Conservation (phyloP, 2,797 vertebrate species). For the Setipinna tenuifilis region DNA sequence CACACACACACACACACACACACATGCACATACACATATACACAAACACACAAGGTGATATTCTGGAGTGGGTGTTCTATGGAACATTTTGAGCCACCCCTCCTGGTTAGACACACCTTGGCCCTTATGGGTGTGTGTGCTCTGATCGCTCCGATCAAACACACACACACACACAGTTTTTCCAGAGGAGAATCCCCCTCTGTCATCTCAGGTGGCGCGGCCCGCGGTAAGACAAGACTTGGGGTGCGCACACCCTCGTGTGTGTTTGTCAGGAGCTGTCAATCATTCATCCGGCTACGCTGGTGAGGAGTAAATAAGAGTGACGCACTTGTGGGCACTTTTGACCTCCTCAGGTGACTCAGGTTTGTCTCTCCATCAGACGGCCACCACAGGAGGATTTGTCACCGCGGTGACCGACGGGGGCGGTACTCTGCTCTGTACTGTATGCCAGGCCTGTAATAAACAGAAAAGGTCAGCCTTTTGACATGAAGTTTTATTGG, state of each 20-base stretch:
- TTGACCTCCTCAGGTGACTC: constrained; percentile 23
- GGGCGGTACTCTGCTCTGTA: not conserved
- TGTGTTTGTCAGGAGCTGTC: constrained; percentile 12
- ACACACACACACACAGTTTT: too few species aligned
- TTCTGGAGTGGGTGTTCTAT: not conserved
- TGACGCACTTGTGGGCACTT: not conserved
- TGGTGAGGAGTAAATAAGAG: not conserved
- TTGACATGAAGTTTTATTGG: not conserved
- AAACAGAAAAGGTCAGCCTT: constrained; percentile 23
- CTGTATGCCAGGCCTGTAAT: not conserved
- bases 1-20: too few species aligned
- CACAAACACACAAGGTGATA: not conserved
- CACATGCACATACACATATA: too few species aligned
- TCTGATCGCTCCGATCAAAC: too few species aligned
- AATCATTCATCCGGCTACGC: not conserved
- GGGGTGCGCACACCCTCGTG: not conserved
- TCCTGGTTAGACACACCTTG: not conserved
- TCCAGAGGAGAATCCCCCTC: constrained; percentile 9
- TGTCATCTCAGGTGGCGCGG: not conserved
- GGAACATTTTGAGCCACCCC: not conserved
- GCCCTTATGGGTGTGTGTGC: not conserved
- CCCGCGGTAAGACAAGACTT: not conserved
- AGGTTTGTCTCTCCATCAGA: constrained; percentile 17
- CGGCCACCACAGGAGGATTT: not conserved
- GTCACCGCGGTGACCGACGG: not conserved